Evolutionary conservation across 2,888 invertebrate genomes (phyloP), one percentile per base, ranked within the genome.

Genomic region (Callyntrura guangdongensis): DNA sequence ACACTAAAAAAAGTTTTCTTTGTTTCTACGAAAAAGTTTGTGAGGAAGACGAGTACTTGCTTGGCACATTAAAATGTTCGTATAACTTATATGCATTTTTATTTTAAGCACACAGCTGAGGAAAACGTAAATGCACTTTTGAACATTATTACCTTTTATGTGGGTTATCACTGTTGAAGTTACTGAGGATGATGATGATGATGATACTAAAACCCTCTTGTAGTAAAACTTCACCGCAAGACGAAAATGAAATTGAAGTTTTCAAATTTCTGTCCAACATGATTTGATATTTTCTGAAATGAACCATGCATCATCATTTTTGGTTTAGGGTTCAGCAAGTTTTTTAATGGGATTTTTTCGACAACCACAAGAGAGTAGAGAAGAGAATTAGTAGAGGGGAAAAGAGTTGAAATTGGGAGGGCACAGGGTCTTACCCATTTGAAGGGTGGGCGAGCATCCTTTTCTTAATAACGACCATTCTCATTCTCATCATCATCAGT

Each of bases 231-330:
- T 14, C 12, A 17, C 4, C 11, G 25, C 12, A 22, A 9, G n/a
- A 14, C 27, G 67, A 36, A 72, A 45, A 79, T 27, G 22, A 82
- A 82, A 82, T 82, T 82, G 82, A 82, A 82, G 61, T 20, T 82
- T 82, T 82, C 20, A 17, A 82, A 82, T 61, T 59, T 36, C 79
- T 27, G 79, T 79, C 79, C n/a, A 49, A 74, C 25, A 56, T 82
- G 61, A 82, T 82, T 82, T 82, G 82, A 82, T 82, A 61, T 82
- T 82, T 82, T 72, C 82, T 61, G 82, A 82, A 82, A 82, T 61
- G 82, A 82, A 45, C 82, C 61, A 82, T 82, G 82, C 61, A 82
- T 36, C 61, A 81, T 81, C 81, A 27, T 81, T 53, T n/a, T 77
- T 77, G 53, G 72, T 53, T 1, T 53, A 79, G 56, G 56, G 79